phyloP scores from a whole-genome alignment of 2,888 invertebrate species.

The Petrophora chlorosata region DNA sequence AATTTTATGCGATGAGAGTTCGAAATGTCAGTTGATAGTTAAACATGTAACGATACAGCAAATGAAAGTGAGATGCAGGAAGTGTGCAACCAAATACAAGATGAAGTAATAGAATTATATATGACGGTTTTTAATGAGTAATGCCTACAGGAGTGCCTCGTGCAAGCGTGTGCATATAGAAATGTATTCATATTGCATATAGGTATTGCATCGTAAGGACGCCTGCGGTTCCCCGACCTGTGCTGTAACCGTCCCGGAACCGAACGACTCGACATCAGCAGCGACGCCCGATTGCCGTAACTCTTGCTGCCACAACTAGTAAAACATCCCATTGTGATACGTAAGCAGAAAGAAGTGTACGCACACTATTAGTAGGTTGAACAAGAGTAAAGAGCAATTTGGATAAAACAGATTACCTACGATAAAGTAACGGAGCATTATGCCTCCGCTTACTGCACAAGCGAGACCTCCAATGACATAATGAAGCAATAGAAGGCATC shows the following conservation, averaged over 20 bases:
- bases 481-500: conserved; percentile 20
- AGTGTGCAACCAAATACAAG: too few relatives aligned
- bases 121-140: too few relatives aligned
- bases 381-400: neutral
- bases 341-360: neutral
- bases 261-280: conserved; percentile 1
- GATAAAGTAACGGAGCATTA: conserved; percentile 8
- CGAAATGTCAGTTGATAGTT: neutral
- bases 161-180: too few relatives aligned
- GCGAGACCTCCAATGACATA: conserved; percentile 18
- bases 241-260: conserved; percentile 34
- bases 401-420: neutral
- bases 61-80: neutral
- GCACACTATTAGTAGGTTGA: neutral
- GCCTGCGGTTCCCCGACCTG: conserved; percentile 26
- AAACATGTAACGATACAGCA: neutral
- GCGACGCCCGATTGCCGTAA: conserved; percentile 8
- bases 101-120: too few relatives aligned
- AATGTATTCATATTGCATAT: neutral
- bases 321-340: too few relatives aligned
- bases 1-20: neutral
- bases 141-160: too few relatives aligned
- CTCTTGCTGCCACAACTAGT: neutral
- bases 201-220: neutral
- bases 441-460: conserved; percentile 1